A percentile compares a stretch with the other conserved stretches of the same genome.
Evolutionary conservation across 2,888 invertebrate species (phyloP).

Genomic region (Polia nebulosa): DNA sequence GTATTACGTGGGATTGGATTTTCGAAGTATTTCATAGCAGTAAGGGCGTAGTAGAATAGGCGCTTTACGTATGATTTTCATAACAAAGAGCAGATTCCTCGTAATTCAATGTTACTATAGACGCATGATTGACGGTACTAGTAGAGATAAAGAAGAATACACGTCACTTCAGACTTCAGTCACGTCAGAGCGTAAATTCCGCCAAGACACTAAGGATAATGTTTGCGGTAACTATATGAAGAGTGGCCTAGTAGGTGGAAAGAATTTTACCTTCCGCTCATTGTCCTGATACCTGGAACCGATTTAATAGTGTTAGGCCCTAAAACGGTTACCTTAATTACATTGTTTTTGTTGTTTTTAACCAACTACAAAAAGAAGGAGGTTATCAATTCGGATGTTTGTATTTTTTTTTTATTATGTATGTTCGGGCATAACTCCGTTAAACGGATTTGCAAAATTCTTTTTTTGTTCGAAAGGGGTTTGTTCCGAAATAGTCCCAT

Average conservation of each 20-base stretch:
- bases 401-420: too few species aligned
- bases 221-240: constrained; percentile 4
- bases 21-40: too few species aligned
- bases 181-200: constrained; percentile 34
- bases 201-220: constrained; percentile 35
- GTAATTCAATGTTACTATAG: background rate
- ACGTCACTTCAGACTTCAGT: constrained; percentile 19
- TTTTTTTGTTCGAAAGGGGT: too few species aligned
- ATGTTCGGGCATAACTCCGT: too few species aligned
- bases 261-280: constrained; percentile 18
- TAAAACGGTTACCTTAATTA: background rate
- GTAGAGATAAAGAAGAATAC: constrained; percentile 1
- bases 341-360: constrained; percentile 11
- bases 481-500: too few species aligned
- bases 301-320: background rate
- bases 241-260: background rate
- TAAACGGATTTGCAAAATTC: too few species aligned
- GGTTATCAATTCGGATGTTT: background rate
- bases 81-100: background rate
- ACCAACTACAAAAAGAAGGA: background rate
- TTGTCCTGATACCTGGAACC: constrained; percentile 18
- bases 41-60: background rate
- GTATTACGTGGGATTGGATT: too few species aligned
- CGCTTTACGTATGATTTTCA: background rate
- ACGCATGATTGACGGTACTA: background rate